Base-by-base conservation (phyloP, 2,888 invertebrate genomes). In the Ganaspis brasiliensis region DNA sequence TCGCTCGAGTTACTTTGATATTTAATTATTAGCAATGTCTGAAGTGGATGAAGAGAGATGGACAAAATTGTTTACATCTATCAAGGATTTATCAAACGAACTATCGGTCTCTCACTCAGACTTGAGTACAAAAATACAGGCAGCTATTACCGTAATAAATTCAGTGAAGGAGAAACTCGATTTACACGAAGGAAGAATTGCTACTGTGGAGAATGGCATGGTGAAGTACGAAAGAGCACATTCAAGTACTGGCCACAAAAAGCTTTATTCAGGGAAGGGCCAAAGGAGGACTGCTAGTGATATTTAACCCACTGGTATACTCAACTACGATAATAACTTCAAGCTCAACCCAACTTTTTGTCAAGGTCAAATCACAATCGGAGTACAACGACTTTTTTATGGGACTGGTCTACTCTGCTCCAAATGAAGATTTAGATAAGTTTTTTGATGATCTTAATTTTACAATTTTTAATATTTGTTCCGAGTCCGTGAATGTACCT, bases 121-220 rank as follows among this genome's bases (percentile, higher is more conserved):
- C 45, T 14, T 45, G n/a, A n/a, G 45, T n/a, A n/a, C 12, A 14
- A 45, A 12, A n/a, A 9, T 45, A 12, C 45, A 45, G n/a, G 9
- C 45, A 12, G n/a, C 45, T 4, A 45, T 14, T 12, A 45, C 4
- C 14, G 14, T 45, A 4, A 12, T 45, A n/a, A n/a, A 45, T 14
- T 14, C 45, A 1, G n/a, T 45, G 45, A 45, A n/a, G 4, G 14
- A 45, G 10, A 10, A 14, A 45, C 12, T 45, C 14, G 45, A 45
- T n/a, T 14, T 12, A 4, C 12, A 45, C 12, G 45, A 83, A 10
- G 59, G 26, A 45, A 45, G 75, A 10, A 78, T 45, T 4, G 45
- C 45, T 45, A 12, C n/a, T 12, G 12, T 45, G 45, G 45, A 45
- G 14, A 45, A 45, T 14, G n/a, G 45, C 12, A n/a, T 2, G 45